Base-by-base conservation (phyloP, 1,140 invertebrate species). In the Zaprionus africanus region DNA sequence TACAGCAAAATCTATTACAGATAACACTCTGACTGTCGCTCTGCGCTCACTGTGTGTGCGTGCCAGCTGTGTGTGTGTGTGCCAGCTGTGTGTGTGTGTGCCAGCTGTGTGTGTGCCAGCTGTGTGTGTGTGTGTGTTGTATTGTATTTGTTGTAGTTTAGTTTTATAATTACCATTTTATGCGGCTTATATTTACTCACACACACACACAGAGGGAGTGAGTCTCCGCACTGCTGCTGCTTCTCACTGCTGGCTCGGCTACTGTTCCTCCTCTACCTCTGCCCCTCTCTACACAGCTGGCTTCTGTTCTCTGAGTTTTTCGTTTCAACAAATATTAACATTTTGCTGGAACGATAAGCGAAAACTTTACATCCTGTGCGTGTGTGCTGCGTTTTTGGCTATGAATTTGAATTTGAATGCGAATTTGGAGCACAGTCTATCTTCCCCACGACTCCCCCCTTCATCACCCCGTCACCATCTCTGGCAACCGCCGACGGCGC, bases 111-210 rank as follows among this genome's bases (percentile, higher is more conserved):
- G 28, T 38, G 11, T 63, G 36, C 7, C 17, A 11, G 24, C 12
- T 0, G n/a, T 51, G 34, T 38, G 6, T 64, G 22, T 11, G 4
- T 56, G 5, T 26, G 36, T 41, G 34, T 56, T 57, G 43, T 56
- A 60, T 26, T 41, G 36, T 76, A 83, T 79, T 79, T 86, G 67
- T 76, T 82, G 70, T 80, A 72, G 80, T 72, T 87, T 82, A 80
- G 83, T 84, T 84, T 84, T 90, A 88, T 88, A 88, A 88, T 88
- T 88, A 88, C 78, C 84, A 90, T 88, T 87, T 87, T 84, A 72
- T 88, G 85, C 46, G 85, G 78, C 70, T 84, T 82, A 59, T 83
- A 88, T 88, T 83, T 84, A 83, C 81, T 79, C 62, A 82, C 72
- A 51, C 46, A 51, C 46, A 41, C 15, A 41, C 38, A 41, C 0